Evolutionary conservation across 2,888 invertebrate species (phyloP).

Genomic region (Cerastoderma edule): DNA sequence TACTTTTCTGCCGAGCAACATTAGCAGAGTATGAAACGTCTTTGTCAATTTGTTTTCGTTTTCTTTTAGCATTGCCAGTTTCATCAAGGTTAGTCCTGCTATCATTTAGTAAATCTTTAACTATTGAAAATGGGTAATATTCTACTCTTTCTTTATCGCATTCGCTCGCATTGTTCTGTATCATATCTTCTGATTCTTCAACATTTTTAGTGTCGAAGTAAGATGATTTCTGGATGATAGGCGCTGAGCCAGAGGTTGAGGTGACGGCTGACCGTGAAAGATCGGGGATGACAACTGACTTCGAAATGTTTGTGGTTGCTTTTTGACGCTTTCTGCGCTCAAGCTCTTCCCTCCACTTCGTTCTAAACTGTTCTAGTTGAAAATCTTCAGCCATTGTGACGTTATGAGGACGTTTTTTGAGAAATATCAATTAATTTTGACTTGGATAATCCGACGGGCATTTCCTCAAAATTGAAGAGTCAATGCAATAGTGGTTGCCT

Average conservation of each 20-base stretch:
- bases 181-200: background rate
- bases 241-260: background rate
- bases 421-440: too few species aligned
- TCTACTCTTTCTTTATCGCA: background rate
- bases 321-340: background rate
- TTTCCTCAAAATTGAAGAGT: background rate
- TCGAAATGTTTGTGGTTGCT: background rate
- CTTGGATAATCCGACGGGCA: too few species aligned
- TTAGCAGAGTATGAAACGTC: slow-evolving; percentile 25
- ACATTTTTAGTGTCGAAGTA: background rate
- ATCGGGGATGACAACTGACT: background rate
- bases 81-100: too few species aligned
- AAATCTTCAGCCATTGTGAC: slow-evolving; percentile 22
- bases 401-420: too few species aligned
- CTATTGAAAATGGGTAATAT: slow-evolving; percentile 70
- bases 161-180: background rate
- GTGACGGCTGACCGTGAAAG: background rate
- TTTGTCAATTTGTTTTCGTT: slow-evolving; percentile 3
- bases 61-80: background rate
- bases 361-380: slow-evolving; percentile 67
- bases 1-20: slow-evolving; percentile 27
- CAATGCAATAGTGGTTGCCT: background rate
- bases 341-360: slow-evolving; percentile 69
- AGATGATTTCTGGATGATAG: background rate
- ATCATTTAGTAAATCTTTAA: slow-evolving; percentile 60